These are phyloP conservation scores for Drosophila picticornis DNA, from an alignment of 2,888 invertebrate species.

Conservation along the genomic window DNA sequence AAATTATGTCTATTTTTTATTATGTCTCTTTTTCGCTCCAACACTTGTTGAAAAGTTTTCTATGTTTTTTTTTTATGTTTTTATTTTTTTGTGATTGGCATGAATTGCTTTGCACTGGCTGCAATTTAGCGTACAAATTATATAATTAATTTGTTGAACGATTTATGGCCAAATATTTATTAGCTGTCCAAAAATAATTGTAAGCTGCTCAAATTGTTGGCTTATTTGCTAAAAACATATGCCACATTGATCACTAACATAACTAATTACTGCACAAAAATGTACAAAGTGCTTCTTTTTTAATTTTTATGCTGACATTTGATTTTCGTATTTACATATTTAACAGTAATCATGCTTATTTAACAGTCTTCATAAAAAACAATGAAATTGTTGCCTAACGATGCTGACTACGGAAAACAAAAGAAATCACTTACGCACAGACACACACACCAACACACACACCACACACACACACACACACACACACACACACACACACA, in stretches of 20 bases:
- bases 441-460: constrained; percentile 5
- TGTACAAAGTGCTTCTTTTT: neutral
- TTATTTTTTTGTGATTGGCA: constrained; percentile 16
- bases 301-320: neutral
- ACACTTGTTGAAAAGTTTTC: constrained; percentile 45
- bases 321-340: constrained; percentile 12
- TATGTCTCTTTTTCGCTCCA: constrained; percentile 8
- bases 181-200: constrained; percentile 36
- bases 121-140: constrained; percentile 47
- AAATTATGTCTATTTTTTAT: constrained; percentile 31
- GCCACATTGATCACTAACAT: neutral
- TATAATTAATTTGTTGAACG: constrained; percentile 60
- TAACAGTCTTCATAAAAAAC: constrained; percentile 25
- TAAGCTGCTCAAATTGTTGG: constrained; percentile 8
- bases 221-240: constrained; percentile 1
- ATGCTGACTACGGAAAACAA: constrained; percentile 45
- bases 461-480: constrained; percentile 4
- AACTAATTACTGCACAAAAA: constrained; percentile 1
- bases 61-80: constrained; percentile 20
- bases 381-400: constrained; percentile 43
- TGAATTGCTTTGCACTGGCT: constrained; percentile 57
- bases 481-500: constrained; percentile 3
- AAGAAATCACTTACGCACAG: constrained; percentile 25
- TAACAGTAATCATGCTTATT: constrained; percentile 45
- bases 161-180: constrained; percentile 56